A percentile compares a stretch with the other conserved stretches of the same genome.
phyloP scores from a whole-genome alignment of 2,797 vertebrate genomes.

The Malurus splendens region DNA sequence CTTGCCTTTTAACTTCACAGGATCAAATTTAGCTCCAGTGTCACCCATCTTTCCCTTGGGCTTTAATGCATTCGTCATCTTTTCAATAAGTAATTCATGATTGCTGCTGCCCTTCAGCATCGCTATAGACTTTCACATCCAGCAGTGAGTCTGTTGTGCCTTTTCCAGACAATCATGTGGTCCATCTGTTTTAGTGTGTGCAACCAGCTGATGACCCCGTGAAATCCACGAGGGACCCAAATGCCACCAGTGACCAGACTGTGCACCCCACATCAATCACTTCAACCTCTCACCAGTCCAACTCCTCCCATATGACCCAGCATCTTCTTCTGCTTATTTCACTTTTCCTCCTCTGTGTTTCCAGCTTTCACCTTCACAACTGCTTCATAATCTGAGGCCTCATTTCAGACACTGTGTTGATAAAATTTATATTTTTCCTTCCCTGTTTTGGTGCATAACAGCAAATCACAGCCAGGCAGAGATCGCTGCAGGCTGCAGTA shows the following conservation, averaged over 20 bases:
- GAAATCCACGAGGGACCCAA: neutral
- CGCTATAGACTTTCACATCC: neutral
- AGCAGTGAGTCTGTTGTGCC: neutral
- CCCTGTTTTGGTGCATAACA: neutral
- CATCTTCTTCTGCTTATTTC: neutral
- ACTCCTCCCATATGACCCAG: neutral
- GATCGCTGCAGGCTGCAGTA: neutral
- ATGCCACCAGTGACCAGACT: neutral
- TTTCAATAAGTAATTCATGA: slow-evolving; percentile 26
- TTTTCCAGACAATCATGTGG: neutral
- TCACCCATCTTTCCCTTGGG: slow-evolving; percentile 10
- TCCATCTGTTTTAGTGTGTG: neutral
- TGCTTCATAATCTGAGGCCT: neutral
- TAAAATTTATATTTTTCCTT: neutral
- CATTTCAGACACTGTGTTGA: fast-evolving
- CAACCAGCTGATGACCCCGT: slow-evolving; percentile 3
- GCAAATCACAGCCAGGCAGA: neutral
- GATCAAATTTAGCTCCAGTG: slow-evolving; percentile 12
- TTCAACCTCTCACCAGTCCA: neutral
- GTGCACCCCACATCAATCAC: neutral
- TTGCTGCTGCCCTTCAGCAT: neutral
- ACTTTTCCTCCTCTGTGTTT: neutral
- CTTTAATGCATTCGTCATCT: neutral
- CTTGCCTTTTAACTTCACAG: neutral
- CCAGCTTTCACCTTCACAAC: neutral